Conservation (phyloP, 2,113 vertebrate genomes). For the Morphnarchus princeps region DNA sequence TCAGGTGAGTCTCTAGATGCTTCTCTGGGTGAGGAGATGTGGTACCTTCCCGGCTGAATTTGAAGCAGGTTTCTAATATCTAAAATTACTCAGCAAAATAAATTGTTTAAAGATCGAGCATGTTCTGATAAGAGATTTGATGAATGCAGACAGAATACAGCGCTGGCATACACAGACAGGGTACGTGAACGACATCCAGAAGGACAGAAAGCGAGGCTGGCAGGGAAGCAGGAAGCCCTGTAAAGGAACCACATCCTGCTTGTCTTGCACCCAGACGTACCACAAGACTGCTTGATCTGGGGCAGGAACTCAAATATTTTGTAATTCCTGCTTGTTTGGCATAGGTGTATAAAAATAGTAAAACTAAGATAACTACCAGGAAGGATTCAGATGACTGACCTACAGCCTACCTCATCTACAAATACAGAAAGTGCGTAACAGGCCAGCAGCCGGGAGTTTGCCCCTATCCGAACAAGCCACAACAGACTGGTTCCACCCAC, state of each 20-base stretch:
- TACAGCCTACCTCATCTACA: neutral
- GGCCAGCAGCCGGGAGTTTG: neutral
- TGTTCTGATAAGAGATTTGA: neutral
- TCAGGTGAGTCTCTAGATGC: neutral
- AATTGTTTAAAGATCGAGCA: neutral
- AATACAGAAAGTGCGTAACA: accelerated
- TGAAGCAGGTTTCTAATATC: neutral
- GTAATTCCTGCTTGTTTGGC: neutral
- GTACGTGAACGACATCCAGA: neutral
- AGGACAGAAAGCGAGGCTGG: neutral
- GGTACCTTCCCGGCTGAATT: neutral
- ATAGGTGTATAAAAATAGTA: neutral
- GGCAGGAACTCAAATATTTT: neutral
- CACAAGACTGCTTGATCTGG: neutral
- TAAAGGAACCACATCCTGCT: neutral
- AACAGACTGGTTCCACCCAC: neutral
- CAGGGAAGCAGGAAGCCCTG: neutral
- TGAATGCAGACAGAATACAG: neutral
- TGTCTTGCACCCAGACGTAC: neutral
- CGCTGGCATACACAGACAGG: accelerated
- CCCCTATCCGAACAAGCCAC: neutral
- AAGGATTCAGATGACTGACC: neutral
- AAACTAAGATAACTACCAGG: neutral
- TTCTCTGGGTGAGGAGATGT: neutral
- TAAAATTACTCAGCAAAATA: neutral